A percentile compares a stretch with the other conserved stretches of the same genome.
Evolutionary conservation across 2,113 vertebrate species (phyloP).

Genomic region (Tyto alba): DNA sequence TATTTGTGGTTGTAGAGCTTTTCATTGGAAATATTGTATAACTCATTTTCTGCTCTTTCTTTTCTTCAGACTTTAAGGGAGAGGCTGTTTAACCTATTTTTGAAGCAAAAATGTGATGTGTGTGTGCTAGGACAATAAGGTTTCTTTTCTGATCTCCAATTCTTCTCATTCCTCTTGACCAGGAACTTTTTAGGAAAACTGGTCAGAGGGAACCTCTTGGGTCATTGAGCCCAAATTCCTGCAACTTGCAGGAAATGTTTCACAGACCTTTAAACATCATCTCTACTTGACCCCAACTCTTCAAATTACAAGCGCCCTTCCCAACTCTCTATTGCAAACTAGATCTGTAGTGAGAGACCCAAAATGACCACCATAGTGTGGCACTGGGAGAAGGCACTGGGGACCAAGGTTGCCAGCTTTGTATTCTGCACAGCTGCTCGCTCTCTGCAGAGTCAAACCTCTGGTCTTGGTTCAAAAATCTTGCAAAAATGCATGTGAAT

Average conservation of each 20-base stretch:
- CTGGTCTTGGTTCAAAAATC: not conserved
- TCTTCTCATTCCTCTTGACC: not conserved
- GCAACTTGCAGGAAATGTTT: not conserved
- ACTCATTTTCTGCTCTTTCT: not conserved
- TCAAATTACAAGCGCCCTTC: not conserved
- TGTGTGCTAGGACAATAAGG: not conserved
- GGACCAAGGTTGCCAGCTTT: not conserved
- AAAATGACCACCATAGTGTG: not conserved
- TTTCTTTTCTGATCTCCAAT: not conserved
- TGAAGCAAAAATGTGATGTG: not conserved
- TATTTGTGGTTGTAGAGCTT: conserved; percentile 22
- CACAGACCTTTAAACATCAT: no score
- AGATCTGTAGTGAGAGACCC: not conserved
- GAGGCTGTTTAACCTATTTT: not conserved
- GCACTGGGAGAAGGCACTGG: not conserved
- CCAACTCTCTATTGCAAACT: not conserved
- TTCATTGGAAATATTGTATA: not conserved
- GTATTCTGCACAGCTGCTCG: not conserved
- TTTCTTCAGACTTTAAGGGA: not conserved
- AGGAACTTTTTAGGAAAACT: conserved; percentile 1
- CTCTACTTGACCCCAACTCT: not conserved
- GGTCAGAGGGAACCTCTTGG: not conserved
- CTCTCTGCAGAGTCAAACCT: not conserved
- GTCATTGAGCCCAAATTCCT: not conserved
- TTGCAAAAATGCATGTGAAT: not conserved